Evolutionary conservation across 2,113 vertebrate species (phyloP).

Genomic region (Mesocricetus auratus): DNA sequence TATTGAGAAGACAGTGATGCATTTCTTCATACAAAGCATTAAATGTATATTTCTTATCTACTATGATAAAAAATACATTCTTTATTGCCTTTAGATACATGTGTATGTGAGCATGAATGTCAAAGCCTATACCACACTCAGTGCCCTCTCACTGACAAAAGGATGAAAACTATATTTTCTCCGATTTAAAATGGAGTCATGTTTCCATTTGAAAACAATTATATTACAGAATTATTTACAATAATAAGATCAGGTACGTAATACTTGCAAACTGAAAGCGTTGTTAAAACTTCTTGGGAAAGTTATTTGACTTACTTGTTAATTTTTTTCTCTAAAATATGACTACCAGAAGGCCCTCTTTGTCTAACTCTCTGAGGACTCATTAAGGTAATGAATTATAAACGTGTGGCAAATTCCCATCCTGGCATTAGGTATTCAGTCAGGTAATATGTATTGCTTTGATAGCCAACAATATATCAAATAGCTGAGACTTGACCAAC

Average conservation of each 20-base stretch:
- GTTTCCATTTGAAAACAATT: neutral
- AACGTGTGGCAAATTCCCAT: neutral
- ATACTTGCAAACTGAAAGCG: neutral
- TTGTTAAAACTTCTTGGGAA: constrained; percentile 22
- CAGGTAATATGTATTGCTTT: neutral
- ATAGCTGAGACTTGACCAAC: neutral
- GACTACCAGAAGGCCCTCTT: neutral
- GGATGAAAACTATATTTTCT: neutral
- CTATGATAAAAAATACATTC: neutral
- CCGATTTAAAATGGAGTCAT: neutral
- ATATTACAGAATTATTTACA: neutral
- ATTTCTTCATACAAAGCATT: neutral
- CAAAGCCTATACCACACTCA: neutral
- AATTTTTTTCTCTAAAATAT: neutral
- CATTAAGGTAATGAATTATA: neutral
- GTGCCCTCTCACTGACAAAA: neutral
- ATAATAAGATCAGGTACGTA: neutral
- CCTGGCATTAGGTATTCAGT: neutral
- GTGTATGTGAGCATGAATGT: too few relatives aligned
- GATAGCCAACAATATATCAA: neutral
- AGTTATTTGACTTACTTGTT: constrained; percentile 26
- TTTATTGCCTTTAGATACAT: neutral
- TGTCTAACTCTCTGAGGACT: neutral
- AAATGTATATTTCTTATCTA: neutral
- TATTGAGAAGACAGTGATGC: neutral